Conservation (phyloP, 2,113 vertebrate species). For the Passer montanus region DNA sequence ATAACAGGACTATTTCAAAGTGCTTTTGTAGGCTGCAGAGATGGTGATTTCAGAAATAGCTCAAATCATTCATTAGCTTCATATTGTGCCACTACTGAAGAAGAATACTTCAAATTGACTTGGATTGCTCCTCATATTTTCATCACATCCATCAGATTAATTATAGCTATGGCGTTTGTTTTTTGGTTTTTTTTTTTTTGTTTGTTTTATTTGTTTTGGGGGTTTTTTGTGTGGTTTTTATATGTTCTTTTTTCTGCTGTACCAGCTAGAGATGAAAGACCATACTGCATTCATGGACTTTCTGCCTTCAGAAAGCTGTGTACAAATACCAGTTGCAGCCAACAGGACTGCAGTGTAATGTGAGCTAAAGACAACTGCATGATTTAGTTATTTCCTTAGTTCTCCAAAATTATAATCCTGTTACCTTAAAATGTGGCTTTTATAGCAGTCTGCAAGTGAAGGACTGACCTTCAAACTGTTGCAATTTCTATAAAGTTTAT, state of each 20-base stretch:
- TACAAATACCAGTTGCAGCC: neutral
- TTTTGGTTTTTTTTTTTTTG: neutral
- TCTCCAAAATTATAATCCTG: neutral
- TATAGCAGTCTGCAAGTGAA: neutral
- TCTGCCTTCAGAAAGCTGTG: neutral
- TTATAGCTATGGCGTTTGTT: neutral
- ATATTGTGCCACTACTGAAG: neutral
- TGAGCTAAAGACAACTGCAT: neutral
- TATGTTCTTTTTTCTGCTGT: neutral
- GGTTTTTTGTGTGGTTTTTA: neutral
- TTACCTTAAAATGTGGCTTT: neutral
- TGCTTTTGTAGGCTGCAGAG: neutral
- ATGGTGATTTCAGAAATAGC: slow-evolving; percentile 11
- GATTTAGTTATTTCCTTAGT: neutral
- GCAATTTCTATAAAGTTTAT: neutral
- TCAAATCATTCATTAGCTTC: slow-evolving; percentile 15
- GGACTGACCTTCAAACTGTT: neutral
- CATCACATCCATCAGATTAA: slow-evolving; percentile 29
- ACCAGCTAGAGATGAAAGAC: slow-evolving; percentile 8
- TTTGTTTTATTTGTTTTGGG: neutral
- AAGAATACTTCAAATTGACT: slow-evolving; percentile 15
- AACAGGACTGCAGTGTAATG: neutral
- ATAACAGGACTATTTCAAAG: neutral
- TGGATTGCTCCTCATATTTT: neutral
- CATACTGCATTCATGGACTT: neutral